Evolutionary conservation across 2,113 vertebrate genomes (phyloP).

Genomic region (Brienomyrus brachyistius): DNA sequence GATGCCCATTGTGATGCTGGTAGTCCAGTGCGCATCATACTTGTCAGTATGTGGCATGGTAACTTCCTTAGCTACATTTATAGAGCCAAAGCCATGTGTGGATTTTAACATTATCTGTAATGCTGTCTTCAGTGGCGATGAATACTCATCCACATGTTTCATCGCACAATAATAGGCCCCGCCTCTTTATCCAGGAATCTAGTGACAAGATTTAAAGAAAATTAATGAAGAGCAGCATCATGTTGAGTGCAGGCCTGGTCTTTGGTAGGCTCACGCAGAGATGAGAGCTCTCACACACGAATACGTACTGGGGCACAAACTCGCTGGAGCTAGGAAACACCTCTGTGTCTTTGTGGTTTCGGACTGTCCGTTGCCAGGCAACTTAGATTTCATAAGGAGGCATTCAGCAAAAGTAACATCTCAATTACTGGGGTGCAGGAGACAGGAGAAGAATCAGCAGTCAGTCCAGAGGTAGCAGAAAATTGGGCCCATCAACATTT

Average conservation of each 20-base stretch:
- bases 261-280: not conserved
- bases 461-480: not conserved
- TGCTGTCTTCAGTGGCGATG: not conserved
- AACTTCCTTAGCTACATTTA: not conserved
- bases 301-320: not conserved
- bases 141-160: not conserved
- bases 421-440: constrained; percentile 38
- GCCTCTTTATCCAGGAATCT: not conserved
- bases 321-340: constrained; percentile 39
- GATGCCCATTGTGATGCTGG: too few species aligned
- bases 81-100: not conserved
- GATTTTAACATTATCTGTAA: not conserved
- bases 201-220: not conserved
- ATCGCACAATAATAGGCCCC: not conserved
- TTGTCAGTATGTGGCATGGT: not conserved
- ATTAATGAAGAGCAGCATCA: not conserved
- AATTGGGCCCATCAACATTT: constrained; percentile 11
- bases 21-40: not conserved
- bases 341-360: constrained; percentile 35
- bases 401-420: constrained; percentile 37
- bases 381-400: constrained; percentile 40
- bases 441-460: constrained; percentile 10
- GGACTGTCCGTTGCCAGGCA: constrained; percentile 44
- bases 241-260: not conserved
- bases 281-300: not conserved